Evolutionary conservation across 2,888 invertebrate genomes (phyloP), one percentile per base, ranked within the genome.

Genomic region (Meandrusa payeni): DNA sequence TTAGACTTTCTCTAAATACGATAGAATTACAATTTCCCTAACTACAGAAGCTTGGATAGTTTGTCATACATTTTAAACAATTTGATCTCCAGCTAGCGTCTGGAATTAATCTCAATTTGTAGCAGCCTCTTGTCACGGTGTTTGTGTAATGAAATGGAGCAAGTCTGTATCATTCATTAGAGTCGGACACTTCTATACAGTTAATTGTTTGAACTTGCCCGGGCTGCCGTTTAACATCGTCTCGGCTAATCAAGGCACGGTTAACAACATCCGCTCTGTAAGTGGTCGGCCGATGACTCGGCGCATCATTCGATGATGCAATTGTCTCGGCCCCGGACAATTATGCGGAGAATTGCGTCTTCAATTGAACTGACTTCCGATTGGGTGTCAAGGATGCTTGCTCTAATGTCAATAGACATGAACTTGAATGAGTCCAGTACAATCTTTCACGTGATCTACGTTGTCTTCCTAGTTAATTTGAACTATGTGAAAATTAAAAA

Each of bases 201-300:
- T 86, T 83, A 82, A 86, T 86, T 86, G 83, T 85, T 83, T 86
- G 86, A 87, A 87, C 86, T 85, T 76, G 80, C 71, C 65, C 75
- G 71, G 67, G 61, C 73, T 79, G 71, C 76, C 76, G 82, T 77
- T 83, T 82, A 78, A 83, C 76, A 73, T 75, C 82, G 80, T 79
- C 81, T 76, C 75, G 67, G 71, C 76, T 85, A 86, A 87, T 87
- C 85, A 86, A 83, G 80, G 68, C 70, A 61, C 71, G 73, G 81
- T 81, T 86, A 82, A 85, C 85, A 76, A 85, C 87, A 85, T 87
- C 86, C 86, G 86, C 69, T 67, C 62, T 50, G 68, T 66, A 76
- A 79, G 76, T 76, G 83, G 72, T 55, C 63, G 81, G 77, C 70
- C 82, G 83, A 83, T 85, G 86, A 85, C 85, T 82, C 74, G 73